Evolutionary conservation across 2,797 vertebrate species (phyloP), one percentile per base, ranked within the genome.

Genomic region (Rhinatrema bivittatum): DNA sequence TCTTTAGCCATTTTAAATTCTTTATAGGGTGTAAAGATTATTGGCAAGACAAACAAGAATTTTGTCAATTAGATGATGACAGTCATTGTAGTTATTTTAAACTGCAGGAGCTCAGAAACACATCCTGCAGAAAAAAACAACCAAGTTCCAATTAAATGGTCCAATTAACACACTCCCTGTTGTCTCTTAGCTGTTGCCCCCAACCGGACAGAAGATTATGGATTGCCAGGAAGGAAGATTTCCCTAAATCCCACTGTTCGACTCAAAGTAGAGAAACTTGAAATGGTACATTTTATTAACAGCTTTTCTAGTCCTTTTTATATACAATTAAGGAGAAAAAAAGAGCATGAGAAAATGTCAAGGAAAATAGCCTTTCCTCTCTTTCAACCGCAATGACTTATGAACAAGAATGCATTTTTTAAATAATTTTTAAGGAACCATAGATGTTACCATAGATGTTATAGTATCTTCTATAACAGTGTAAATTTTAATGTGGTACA

Each of bases 251-350:
- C 65, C 7, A 57, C 56, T 51, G 20, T 70, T 63, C 74, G 73
- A 28, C 58, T 91, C 44, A 84, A 75, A 68, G 69, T 81, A 56
- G 88, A 92, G 43, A 76, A 78, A 29, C 50, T 93, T 60, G 84
- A 92, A 60, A 87, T 83, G 88, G 91, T 92, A 69, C 82, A 67
- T 60, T 40, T 36, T 61, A 9, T 3, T 39, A 23, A 42, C 29
- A 41, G 32, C 21, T 23, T 46, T 61, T 40, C 58, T 39, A 30
- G 46, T 10, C 41, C 50, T 42, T 32, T 20, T 58, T 4, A 7
- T 27, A 4, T 28, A 20, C 33, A 48, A 25, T 7, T 7, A 12
- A 16, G n/a, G 4, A 31, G 34, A 16, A 13, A 46, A 47, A 54
- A 44, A 40, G 4, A n/a, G 24, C 16, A 40, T 42, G 42, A 43